Evolutionary conservation across 2,113 vertebrate species (phyloP).

Genomic region (zebrafish (Danio rerio)): GRCz12tu NC_133189.1:36239001-36239500

Average conservation of each 20-base stretch:
- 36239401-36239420: no score
- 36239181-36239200: conserved; percentile 51
- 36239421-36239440: no score
- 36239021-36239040: conserved; percentile 78
- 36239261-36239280: background rate
- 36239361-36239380: no score
- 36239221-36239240: background rate
- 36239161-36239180: background rate
- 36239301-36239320: no score
- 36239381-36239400: no score
- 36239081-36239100: conserved; percentile 68
- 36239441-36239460: no score
- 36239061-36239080: conserved; percentile 82
- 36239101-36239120: conserved; percentile 60
- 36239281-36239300: no score
- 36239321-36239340: no score
- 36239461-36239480: no score
- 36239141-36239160: background rate
- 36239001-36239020: background rate
- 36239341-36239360: no score
- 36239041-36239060: conserved; percentile 80
- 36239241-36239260: background rate
- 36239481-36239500: no score
- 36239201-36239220: background rate
- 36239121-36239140: conserved; percentile 67